Evolutionary conservation across 1,140 invertebrate genomes (phyloP).

Genomic region (Drosophila mojavensis): DNA sequence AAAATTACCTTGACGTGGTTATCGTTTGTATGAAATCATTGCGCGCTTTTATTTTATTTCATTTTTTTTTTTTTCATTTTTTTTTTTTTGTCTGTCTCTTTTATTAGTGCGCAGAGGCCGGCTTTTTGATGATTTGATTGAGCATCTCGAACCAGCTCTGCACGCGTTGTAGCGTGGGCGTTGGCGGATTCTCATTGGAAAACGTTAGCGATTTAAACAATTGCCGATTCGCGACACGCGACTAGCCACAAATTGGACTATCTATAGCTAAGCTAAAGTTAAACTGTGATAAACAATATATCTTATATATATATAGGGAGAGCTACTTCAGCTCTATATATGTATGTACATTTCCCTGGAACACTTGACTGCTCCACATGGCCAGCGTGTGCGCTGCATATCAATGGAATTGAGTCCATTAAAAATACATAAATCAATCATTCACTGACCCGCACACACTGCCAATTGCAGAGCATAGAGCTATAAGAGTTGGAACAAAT

Average conservation of each 20-base stretch:
- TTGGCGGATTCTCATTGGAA: conserved; percentile 12
- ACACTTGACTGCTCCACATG: not conserved
- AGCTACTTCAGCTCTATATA: no score
- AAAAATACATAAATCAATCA: conserved; percentile 66
- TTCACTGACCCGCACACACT: conserved; percentile 3
- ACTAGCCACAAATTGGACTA: conserved; percentile 1
- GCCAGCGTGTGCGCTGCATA: conserved; percentile 3
- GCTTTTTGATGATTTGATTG: conserved; percentile 35
- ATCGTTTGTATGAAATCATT: conserved; percentile 80
- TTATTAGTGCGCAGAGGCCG: conserved; percentile 50
- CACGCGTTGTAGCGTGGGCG: conserved; percentile 32
- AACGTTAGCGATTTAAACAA: conserved; percentile 27
- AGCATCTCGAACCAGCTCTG: conserved; percentile 13
- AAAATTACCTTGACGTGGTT: conserved; percentile 73
- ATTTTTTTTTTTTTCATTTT: no score
- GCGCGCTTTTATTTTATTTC: conserved; percentile 40
- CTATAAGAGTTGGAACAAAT: conserved; percentile 59
- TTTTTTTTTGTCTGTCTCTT: no score
- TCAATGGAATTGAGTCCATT: conserved; percentile 62
- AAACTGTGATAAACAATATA: not conserved
- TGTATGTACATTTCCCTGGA: not conserved
- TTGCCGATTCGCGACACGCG: conserved; percentile 40
- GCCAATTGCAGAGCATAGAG: conserved; percentile 25
- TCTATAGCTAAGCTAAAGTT: not conserved
- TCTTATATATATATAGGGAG: not conserved